A percentile compares a stretch with the other conserved stretches of the same genome.
phyloP scores from a whole-genome alignment of 1,140 invertebrate species.

The Geopemphigus sp. region DNA sequence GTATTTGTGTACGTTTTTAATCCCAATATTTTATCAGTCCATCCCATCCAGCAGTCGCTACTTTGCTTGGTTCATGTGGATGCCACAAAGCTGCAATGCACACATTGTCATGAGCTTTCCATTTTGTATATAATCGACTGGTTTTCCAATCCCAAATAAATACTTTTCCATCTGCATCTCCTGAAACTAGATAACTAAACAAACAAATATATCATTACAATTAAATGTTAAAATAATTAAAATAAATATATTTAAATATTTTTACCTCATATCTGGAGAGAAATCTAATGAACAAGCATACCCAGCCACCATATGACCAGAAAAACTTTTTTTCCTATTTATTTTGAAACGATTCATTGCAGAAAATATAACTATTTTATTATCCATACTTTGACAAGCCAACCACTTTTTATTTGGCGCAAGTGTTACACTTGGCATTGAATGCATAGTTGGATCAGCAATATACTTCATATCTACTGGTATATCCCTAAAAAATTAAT shows the following conservation, averaged over 20 bases:
- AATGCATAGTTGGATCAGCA: slow-evolving; percentile 99
- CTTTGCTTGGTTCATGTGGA: slow-evolving; percentile 95
- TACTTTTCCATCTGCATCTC: slow-evolving; percentile 99
- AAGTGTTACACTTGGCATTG: slow-evolving; percentile 92
- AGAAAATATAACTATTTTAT: slow-evolving; percentile 97
- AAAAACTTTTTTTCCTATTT: slow-evolving; percentile 96
- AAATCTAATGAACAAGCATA: slow-evolving; percentile 98
- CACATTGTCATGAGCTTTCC: slow-evolving; percentile 98
- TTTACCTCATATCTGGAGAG: slow-evolving; percentile 95
- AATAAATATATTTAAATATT: background rate
- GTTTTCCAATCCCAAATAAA: slow-evolving; percentile 99
- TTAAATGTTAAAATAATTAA: background rate
- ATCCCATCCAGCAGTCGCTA: slow-evolving; percentile 97
- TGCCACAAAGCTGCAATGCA: slow-evolving; percentile 96
- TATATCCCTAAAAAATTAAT: slow-evolving; percentile 74
- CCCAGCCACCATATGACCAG: slow-evolving; percentile 98
- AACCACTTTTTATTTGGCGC: slow-evolving; percentile 98
- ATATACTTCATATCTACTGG: slow-evolving; percentile 99
- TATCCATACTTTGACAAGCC: slow-evolving; percentile 99
- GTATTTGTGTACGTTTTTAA: slow-evolving; percentile 58
- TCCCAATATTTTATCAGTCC: slow-evolving; percentile 99
- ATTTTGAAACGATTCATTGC: slow-evolving; percentile 95
- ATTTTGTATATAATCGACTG: slow-evolving; percentile 95
- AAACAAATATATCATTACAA: slow-evolving; percentile 52
- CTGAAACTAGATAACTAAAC: slow-evolving; percentile 91